Percentiles rank a stretch among this genome's conserved stretches.
Evolutionary conservation across 2,888 invertebrate genomes (phyloP).

Genomic region (Antheraea yamamai): DNA sequence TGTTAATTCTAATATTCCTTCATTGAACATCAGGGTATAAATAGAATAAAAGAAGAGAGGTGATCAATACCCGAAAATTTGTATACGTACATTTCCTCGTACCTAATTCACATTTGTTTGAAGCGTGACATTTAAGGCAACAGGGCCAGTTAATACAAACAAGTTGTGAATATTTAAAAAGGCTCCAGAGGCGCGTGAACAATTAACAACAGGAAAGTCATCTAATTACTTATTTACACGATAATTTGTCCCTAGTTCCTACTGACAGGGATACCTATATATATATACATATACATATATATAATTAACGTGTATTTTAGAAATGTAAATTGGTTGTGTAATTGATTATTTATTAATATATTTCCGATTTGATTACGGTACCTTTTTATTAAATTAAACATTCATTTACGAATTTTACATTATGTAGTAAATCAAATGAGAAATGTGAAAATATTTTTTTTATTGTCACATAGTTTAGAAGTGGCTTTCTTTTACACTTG

Average conservation of each 20-base stretch:
- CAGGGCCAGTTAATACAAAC: slow-evolving; percentile 16
- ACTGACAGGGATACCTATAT: slow-evolving; percentile 14
- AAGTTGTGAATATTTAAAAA: slow-evolving; percentile 23
- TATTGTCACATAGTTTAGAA: too few species aligned
- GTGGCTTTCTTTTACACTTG: too few species aligned
- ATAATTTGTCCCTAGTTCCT: slow-evolving; percentile 21
- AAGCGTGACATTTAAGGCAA: slow-evolving; percentile 15
- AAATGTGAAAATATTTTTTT: neutral
- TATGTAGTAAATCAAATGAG: neutral
- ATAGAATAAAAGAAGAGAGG: neutral
- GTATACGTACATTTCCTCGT: slow-evolving; percentile 4
- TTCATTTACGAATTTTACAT: neutral
- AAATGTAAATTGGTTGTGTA: neutral
- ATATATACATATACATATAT: slow-evolving; percentile 8
- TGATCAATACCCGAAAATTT: slow-evolving; percentile 6
- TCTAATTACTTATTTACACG: slow-evolving; percentile 29
- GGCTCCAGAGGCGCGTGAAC: slow-evolving; percentile 21
- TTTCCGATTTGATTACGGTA: neutral
- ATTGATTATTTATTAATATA: neutral
- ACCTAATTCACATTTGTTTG: slow-evolving; percentile 15
- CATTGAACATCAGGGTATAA: neutral
- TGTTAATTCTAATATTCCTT: neutral
- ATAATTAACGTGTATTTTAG: neutral
- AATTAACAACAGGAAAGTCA: slow-evolving; percentile 27
- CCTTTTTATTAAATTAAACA: neutral